Conservation (phyloP, 2,888 invertebrate genomes). For the Hesperia comma region DNA sequence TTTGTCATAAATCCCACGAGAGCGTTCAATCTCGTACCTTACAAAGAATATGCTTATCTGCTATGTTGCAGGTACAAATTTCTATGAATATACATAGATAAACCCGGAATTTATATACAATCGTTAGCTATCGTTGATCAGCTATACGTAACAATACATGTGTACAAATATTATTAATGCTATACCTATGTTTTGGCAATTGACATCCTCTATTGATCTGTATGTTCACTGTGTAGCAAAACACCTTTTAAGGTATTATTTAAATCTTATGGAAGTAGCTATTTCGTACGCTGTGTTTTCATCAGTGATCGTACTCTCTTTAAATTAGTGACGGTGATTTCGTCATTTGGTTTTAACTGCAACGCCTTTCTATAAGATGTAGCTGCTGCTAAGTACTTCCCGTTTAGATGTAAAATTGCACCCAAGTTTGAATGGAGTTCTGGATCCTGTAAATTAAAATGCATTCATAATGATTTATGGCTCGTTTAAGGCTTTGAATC, state of each 20-base stretch:
- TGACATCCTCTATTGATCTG: constrained; percentile 65
- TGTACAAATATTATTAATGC: constrained; percentile 50
- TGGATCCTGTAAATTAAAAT: constrained; percentile 86
- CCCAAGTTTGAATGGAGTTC: constrained; percentile 97
- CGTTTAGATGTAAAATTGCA: constrained; percentile 96
- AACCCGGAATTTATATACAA: constrained; percentile 27
- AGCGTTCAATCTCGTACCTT: constrained; percentile 13
- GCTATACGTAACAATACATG: constrained; percentile 22
- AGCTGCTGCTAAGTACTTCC: constrained; percentile 94
- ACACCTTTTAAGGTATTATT: constrained; percentile 33
- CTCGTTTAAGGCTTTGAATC: too few relatives aligned
- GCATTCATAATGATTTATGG: background rate
- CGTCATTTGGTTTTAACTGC: constrained; percentile 93
- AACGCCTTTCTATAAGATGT: constrained; percentile 93
- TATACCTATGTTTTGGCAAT: constrained; percentile 71
- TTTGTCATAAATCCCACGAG: constrained; percentile 20
- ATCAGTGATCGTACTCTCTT: constrained; percentile 80
- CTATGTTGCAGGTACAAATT: constrained; percentile 39
- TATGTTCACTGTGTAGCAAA: constrained; percentile 34
- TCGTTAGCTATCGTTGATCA: constrained; percentile 17
- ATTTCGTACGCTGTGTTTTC: constrained; percentile 64
- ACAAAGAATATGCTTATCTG: constrained; percentile 19
- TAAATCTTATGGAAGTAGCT: background rate
- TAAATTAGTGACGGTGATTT: constrained; percentile 94
- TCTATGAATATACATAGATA: constrained; percentile 25